These are phyloP conservation scores for Neofelis nebulosa DNA, from an alignment of 2,113 vertebrate genomes.

Conservation along the genomic window DNA sequence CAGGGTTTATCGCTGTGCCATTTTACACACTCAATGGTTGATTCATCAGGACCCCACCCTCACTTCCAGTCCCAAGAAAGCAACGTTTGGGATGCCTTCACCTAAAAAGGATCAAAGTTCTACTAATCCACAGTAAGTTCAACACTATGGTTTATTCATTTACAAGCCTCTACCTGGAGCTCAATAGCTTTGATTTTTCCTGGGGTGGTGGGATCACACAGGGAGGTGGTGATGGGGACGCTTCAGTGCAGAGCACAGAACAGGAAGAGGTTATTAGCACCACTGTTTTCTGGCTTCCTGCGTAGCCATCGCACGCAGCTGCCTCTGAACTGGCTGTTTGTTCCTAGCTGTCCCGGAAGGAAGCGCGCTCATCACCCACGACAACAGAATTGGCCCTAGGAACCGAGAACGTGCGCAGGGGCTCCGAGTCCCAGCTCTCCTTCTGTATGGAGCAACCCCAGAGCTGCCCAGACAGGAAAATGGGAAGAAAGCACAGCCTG, in stretches of 20 bases:
- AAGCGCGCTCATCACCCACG: slow-evolving; percentile 45
- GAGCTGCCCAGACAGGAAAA: slow-evolving; percentile 61
- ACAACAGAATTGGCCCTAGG: slow-evolving; percentile 44
- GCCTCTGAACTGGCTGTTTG: slow-evolving; percentile 36
- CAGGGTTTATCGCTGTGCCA: background rate
- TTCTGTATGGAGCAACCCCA: background rate
- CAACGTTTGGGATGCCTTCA: background rate
- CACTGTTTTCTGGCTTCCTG: slow-evolving; percentile 55
- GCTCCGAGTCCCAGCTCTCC: background rate
- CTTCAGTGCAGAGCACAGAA: background rate
- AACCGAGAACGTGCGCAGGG: background rate
- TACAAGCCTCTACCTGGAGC: background rate
- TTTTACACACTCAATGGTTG: background rate
- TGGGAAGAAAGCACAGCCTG: slow-evolving; percentile 43
- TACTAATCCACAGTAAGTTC: accelerated
- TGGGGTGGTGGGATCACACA: background rate
- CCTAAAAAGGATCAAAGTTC: background rate
- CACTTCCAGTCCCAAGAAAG: background rate
- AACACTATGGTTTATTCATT: accelerated
- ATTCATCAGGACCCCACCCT: background rate
- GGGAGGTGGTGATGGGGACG: background rate
- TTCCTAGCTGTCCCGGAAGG: slow-evolving; percentile 41
- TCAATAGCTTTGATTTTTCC: background rate
- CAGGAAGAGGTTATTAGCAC: slow-evolving; percentile 40
- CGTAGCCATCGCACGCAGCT: background rate